These are phyloP conservation scores for Petaurus breviceps DNA, from an alignment of 2,113 vertebrate species.

Conservation along the genomic window DNA sequence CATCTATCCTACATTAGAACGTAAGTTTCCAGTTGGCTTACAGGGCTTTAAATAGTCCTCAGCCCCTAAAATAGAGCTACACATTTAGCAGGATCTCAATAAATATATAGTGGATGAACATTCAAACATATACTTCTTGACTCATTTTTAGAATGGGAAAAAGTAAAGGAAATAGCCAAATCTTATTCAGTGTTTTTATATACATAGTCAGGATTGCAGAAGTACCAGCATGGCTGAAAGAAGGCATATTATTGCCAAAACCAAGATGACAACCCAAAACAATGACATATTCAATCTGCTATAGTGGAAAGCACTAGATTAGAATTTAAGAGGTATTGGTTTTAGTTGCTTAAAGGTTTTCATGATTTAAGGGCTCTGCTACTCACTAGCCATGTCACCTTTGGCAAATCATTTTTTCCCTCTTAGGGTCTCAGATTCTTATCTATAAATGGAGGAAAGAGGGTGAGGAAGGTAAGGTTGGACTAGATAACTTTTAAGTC, in stretches of 20 bases:
- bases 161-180: neutral
- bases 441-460: neutral
- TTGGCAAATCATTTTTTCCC: neutral
- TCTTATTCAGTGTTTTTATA: neutral
- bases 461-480: neutral
- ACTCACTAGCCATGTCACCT: neutral
- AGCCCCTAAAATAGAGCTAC: neutral
- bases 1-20: neutral
- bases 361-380: neutral
- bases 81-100: neutral
- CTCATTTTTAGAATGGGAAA: neutral
- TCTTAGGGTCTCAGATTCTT: neutral
- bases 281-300: neutral
- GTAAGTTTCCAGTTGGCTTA: neutral
- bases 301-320: neutral
- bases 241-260: neutral
- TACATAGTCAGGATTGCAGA: neutral
- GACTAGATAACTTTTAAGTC: neutral
- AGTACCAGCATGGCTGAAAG: neutral
- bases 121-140: neutral
- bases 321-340: neutral
- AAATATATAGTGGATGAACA: neutral
- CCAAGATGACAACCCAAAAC: neutral
- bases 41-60: neutral
- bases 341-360: neutral